phyloP scores from a whole-genome alignment of 2,113 vertebrate species.

The Scortum barcoo region DNA sequence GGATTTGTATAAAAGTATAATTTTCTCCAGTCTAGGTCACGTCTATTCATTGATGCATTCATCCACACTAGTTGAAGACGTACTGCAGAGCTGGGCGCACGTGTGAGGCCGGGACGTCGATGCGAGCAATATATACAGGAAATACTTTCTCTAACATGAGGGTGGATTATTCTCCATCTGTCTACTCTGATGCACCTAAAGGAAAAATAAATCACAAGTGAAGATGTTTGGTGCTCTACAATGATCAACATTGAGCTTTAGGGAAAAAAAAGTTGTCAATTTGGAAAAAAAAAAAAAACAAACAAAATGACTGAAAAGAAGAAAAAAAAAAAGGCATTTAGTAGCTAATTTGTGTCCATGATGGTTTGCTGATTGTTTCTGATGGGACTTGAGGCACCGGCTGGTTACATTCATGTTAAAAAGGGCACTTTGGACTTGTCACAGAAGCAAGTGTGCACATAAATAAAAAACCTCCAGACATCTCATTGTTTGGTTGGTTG shows the following conservation, averaged over 20 bases:
- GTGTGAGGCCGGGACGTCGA: slow-evolving; percentile 11
- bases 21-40: slow-evolving; percentile 82
- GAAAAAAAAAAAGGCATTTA: slow-evolving; percentile 19
- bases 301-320: neutral
- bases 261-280: slow-evolving; percentile 28
- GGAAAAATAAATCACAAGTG: neutral
- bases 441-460: slow-evolving; percentile 16
- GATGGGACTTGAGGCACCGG: slow-evolving; percentile 57
- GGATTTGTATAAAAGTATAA: slow-evolving; percentile 90
- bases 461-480: slow-evolving; percentile 38
- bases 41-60: slow-evolving; percentile 17
- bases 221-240: slow-evolving; percentile 40
- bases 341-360: slow-evolving; percentile 9
- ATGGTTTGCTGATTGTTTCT: slow-evolving; percentile 29
- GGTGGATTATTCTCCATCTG: slow-evolving; percentile 25
- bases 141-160: slow-evolving; percentile 32
- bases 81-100: slow-evolving; percentile 7
- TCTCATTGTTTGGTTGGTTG: slow-evolving; percentile 60
- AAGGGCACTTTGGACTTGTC: slow-evolving; percentile 69
- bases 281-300: slow-evolving; percentile 1
- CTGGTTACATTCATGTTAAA: slow-evolving; percentile 71
- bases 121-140: slow-evolving; percentile 54
- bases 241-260: slow-evolving; percentile 64
- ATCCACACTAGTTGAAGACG: slow-evolving; percentile 18
- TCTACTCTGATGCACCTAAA: neutral